Evolutionary conservation across 2,888 invertebrate species (phyloP).

Genomic region (Plagodis pulveraria): DNA sequence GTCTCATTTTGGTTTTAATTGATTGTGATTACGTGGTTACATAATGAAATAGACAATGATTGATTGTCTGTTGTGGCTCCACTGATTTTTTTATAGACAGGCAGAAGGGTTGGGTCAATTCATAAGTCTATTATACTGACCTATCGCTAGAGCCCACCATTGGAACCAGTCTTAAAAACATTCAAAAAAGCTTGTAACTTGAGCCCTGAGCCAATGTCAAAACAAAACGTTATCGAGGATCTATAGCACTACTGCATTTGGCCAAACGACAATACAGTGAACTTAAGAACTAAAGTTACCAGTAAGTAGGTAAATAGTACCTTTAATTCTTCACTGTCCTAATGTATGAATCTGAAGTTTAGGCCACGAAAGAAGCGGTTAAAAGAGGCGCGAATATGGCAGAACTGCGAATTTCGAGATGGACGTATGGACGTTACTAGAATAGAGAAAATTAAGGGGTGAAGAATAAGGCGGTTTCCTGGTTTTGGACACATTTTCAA

Average conservation of each 20-base stretch:
- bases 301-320: conserved; percentile 7
- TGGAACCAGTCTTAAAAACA: conserved; percentile 50
- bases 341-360: too few species aligned
- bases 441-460: too few species aligned
- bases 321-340: too few species aligned
- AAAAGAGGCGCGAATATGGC: too few species aligned
- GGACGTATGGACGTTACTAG: too few species aligned
- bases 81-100: too few species aligned
- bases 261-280: conserved; percentile 30
- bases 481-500: too few species aligned
- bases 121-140: too few species aligned
- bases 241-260: conserved; percentile 33
- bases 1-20: not conserved
- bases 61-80: not conserved
- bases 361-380: too few species aligned
- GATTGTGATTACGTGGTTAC: not conserved
- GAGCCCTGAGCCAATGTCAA: conserved; percentile 39
- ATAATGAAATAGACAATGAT: not conserved
- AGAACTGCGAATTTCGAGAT: too few species aligned
- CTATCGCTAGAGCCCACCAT: conserved; percentile 77
- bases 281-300: conserved; percentile 36
- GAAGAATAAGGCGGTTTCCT: too few species aligned
- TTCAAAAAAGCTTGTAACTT: conserved; percentile 30
- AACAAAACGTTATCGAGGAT: conserved; percentile 22
- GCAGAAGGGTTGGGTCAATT: too few species aligned